phyloP scores from a whole-genome alignment of 2,888 invertebrate genomes.

The Lithophane socia region DNA sequence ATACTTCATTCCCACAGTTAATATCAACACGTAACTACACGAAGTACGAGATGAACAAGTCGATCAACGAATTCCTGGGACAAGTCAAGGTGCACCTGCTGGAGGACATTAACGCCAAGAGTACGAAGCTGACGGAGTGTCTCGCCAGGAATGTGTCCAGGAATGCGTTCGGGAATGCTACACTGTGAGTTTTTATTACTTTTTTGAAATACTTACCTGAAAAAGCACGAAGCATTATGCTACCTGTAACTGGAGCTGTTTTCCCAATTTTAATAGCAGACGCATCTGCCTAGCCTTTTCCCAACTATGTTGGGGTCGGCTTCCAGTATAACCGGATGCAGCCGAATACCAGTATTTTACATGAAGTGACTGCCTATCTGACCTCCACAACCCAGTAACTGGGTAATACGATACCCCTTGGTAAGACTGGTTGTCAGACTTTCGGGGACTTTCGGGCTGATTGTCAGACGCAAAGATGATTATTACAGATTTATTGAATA shows the following conservation, averaged over 20 bases:
- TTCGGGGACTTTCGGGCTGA: too few species aligned
- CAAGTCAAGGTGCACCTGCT: slow-evolving; percentile 81
- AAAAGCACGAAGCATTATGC: neutral
- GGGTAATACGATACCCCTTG: too few species aligned
- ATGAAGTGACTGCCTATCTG: too few species aligned
- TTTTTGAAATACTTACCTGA: neutral
- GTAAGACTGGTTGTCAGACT: too few species aligned
- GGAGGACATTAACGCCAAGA: slow-evolving; percentile 77
- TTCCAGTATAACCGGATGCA: too few species aligned
- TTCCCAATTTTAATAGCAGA: too few species aligned
- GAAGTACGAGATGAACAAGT: slow-evolving; percentile 86
- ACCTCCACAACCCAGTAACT: too few species aligned
- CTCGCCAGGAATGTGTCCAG: slow-evolving; percentile 77
- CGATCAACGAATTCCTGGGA: slow-evolving; percentile 82
- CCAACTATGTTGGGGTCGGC: too few species aligned
- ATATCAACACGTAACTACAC: slow-evolving; percentile 88
- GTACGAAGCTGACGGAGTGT: slow-evolving; percentile 79
- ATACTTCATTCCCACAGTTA: slow-evolving; percentile 72
- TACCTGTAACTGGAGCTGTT: neutral
- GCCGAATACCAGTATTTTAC: too few species aligned
- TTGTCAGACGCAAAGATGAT: neutral
- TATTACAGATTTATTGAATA: neutral
- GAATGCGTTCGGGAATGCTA: slow-evolving; percentile 80
- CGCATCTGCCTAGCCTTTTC: too few species aligned
- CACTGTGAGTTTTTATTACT: slow-evolving; percentile 76